Percentiles rank a stretch among this genome's conserved stretches.
phyloP scores from a whole-genome alignment of 2,113 vertebrate genomes.

The Manacus vitellinus region DNA sequence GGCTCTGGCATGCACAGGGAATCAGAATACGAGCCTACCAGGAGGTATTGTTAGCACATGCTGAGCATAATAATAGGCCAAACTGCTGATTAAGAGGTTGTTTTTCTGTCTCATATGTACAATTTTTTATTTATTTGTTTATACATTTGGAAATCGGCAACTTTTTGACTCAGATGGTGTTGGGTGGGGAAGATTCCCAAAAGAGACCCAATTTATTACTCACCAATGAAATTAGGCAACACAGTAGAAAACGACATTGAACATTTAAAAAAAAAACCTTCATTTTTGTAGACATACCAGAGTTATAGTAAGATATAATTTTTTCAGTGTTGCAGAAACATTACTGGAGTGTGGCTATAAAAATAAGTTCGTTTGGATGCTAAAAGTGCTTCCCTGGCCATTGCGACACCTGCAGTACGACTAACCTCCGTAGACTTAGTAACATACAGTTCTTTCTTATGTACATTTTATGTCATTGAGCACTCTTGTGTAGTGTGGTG shows the following conservation, averaged over 20 bases:
- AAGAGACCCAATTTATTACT: background rate
- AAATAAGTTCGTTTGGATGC: background rate
- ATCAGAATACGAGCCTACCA: rapidly evolving
- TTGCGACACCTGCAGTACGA: background rate
- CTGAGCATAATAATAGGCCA: background rate
- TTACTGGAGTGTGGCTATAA: background rate
- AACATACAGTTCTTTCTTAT: background rate
- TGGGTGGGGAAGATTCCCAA: background rate
- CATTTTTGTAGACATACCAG: background rate
- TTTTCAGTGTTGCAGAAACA: background rate
- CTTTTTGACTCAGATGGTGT: background rate
- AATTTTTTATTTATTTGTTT: background rate
- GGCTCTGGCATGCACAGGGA: background rate
- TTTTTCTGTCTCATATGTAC: background rate
- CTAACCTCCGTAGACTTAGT: background rate
- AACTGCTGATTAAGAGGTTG: background rate
- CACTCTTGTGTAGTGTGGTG: background rate
- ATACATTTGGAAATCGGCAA: background rate
- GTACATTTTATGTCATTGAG: background rate
- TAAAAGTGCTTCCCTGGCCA: background rate
- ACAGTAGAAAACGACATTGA: background rate
- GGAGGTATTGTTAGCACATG: background rate
- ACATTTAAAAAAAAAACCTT: rapidly evolving
- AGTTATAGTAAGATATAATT: background rate
- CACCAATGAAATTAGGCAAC: background rate